Base-by-base conservation (phyloP, 2,797 vertebrate genomes). In the Decapterus maruadsi region DNA sequence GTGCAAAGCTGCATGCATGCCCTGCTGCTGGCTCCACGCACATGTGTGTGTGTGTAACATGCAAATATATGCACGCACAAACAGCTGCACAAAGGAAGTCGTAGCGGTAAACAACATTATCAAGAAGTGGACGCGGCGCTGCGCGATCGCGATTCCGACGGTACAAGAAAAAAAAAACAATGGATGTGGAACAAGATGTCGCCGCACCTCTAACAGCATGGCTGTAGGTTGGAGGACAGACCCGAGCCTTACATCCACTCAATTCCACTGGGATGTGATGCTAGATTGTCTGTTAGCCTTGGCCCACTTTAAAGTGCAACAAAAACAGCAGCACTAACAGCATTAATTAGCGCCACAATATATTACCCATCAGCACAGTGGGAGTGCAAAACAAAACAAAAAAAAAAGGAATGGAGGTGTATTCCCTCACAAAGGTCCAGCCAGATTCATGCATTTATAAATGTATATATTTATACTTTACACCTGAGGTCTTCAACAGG, bases 281-380 rank as follows among this genome's bases (percentile, higher is more conserved):
- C 46, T 70, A 74, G 77, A 87, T 87, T 86, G 72, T 76, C 80
- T 84, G 83, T 87, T 87, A 88, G 81, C 84, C 82, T 85, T 89
- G 87, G 84, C 87, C 85, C 85, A 91, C 77, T 88, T 89, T 78
- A 78, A 71, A 79, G 77, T 75, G 72, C 81, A 81, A 74, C 72
- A 68, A 84, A 64, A 83, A 88, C 83, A 89, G 62, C 62, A 67
- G 42, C 68, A 77, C 22, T 73, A 77, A 78, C 78, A 71, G 81
- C 72, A 75, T 81, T 90, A 87, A 93, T 91, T 89, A 90, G 69
- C 78, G 43, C 38, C 68, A 46, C 43, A 50, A 16, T 46, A 19
- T 54, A 58, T 11, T 72, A 75, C 71, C 70, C 71, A 53, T 26
- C 13, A 78, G 57, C 69, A 51, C 64, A 68, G 34, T 34, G 55